These are phyloP conservation scores for Pentalonia nigronervosa DNA, from an alignment of 1,140 invertebrate genomes.

Conservation along the genomic window DNA sequence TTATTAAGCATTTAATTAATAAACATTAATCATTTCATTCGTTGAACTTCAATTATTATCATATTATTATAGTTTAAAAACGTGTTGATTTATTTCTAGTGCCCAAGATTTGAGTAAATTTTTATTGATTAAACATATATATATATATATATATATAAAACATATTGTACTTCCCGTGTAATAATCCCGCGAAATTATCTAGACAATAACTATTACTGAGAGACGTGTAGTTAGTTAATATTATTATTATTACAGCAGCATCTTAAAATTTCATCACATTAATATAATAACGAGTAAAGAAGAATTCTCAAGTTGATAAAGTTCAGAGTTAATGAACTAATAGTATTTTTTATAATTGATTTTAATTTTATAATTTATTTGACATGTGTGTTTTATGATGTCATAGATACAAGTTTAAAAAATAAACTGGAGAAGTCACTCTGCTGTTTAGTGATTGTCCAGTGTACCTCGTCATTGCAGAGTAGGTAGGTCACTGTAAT, in stretches of 20 bases:
- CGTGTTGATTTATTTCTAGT: not conserved
- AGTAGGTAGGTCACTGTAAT: not conserved
- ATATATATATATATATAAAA: no score
- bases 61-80: not conserved
- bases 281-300: not conserved
- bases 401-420: not conserved
- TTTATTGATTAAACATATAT: not conserved
- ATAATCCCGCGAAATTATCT: not conserved
- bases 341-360: not conserved
- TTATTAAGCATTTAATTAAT: not conserved
- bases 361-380: not conserved
- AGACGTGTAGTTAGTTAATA: not conserved
- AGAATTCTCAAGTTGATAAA: not conserved
- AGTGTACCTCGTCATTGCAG: not conserved
- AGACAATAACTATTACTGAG: not conserved
- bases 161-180: not conserved
- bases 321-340: not conserved
- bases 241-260: not conserved
- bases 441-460: not conserved
- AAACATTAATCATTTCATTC: not conserved
- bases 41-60: not conserved
- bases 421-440: not conserved
- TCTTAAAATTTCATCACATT: not conserved
- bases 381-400: not conserved
- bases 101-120: not conserved